A percentile compares a stretch with the other conserved stretches of the same genome.
These are phyloP conservation scores for Acronicta leporina DNA, from an alignment of 2,888 invertebrate genomes.

Conservation along the genomic window DNA sequence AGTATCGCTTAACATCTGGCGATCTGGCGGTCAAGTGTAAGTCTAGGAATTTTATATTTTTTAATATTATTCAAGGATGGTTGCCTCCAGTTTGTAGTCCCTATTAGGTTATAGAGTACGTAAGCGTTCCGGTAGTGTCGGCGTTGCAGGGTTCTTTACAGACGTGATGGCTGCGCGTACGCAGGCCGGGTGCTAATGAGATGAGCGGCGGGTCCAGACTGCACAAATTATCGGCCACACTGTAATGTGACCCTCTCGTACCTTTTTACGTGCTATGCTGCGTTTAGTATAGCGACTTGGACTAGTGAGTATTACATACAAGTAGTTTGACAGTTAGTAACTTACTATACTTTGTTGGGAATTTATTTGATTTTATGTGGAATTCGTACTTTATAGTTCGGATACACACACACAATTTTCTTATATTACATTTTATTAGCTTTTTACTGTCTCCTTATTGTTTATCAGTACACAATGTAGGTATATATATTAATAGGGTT, in stretches of 20 bases:
- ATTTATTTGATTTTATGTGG: too few relatives aligned
- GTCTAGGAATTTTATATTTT: too few relatives aligned
- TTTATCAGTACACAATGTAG: too few relatives aligned
- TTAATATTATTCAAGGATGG: too few relatives aligned
- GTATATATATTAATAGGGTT: too few relatives aligned
- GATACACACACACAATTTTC: too few relatives aligned
- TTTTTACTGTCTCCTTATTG: too few relatives aligned
- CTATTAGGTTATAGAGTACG: conserved; percentile 21
- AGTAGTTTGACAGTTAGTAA: neutral
- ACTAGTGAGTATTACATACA: conserved; percentile 8
- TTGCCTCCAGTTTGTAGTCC: neutral
- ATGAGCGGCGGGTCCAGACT: conserved; percentile 67
- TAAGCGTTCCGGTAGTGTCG: neutral
- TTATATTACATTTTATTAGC: too few relatives aligned
- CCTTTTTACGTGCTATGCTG: conserved; percentile 71
- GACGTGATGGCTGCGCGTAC: conserved; percentile 53
- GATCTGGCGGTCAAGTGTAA: too few relatives aligned
- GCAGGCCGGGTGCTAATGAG: conserved; percentile 69
- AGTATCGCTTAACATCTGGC: too few relatives aligned
- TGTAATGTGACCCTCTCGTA: conserved; percentile 77
- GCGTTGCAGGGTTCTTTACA: conserved; percentile 19
- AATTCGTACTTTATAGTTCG: too few relatives aligned
- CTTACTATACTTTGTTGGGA: neutral
- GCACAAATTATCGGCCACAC: conserved; percentile 78
- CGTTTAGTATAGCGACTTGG: conserved; percentile 59